Percentiles rank a stretch among this genome's conserved stretches.
Conservation (phyloP, 2,113 vertebrate genomes). For the Channa maculata region DNA sequence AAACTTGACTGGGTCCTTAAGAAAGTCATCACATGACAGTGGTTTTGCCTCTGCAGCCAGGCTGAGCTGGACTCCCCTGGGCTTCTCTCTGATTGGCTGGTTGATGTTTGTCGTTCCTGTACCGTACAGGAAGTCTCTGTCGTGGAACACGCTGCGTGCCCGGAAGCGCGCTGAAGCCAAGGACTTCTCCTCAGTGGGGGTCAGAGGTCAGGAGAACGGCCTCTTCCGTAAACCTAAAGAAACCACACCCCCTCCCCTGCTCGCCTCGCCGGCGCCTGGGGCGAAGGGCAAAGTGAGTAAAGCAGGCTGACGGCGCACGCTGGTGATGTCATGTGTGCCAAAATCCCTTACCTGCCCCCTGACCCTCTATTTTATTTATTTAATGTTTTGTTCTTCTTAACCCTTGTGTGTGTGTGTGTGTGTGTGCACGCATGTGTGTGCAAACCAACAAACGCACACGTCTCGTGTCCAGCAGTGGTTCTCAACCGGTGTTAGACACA, state of each 20-base stretch:
- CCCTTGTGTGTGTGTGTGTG: conserved; percentile 17
- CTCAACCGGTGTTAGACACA: conserved; percentile 36
- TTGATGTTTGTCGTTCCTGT: conserved; percentile 88
- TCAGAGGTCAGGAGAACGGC: conserved; percentile 93
- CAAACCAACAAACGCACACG: conserved; percentile 24
- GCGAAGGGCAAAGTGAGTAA: conserved; percentile 99
- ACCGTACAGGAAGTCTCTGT: conserved; percentile 98
- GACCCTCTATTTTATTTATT: conserved; percentile 26
- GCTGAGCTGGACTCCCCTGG: conserved; percentile 16
- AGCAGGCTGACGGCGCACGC: conserved; percentile 62
- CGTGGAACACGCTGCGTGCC: conserved; percentile 98
- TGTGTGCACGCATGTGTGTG: conserved; percentile 29
- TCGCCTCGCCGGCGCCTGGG: conserved; percentile 84
- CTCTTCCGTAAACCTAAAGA: conserved; percentile 94
- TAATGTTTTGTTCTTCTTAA: conserved; percentile 27
- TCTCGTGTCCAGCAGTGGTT: conserved; percentile 36
- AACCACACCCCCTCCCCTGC: conserved; percentile 68
- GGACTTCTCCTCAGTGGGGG: conserved; percentile 83
- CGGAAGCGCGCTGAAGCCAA: conserved; percentile 94
- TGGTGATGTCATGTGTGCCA: conserved; percentile 59
- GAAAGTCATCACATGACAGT: not conserved
- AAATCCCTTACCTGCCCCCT: conserved; percentile 33
- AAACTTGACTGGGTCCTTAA: not conserved
- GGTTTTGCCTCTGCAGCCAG: conserved; percentile 42
- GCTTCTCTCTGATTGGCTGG: conserved; percentile 76